Conservation (phyloP, 2,888 invertebrate genomes). For the Agrypnus murinus region DNA sequence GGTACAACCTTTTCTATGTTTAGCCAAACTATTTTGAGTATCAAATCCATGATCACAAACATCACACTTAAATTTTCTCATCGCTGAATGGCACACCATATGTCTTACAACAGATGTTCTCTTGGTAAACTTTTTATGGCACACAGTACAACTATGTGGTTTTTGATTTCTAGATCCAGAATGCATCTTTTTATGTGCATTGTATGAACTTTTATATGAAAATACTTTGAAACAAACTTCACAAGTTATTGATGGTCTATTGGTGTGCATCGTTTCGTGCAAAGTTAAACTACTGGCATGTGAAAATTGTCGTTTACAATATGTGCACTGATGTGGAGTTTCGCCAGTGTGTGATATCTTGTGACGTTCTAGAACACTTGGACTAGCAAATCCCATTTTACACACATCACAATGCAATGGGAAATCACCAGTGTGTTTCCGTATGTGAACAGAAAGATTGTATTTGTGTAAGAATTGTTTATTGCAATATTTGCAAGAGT, state of each 20-base stretch:
- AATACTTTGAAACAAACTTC: constrained; percentile 45
- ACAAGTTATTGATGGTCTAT: constrained; percentile 40
- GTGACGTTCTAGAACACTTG: constrained; percentile 44
- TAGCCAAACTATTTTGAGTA: not conserved
- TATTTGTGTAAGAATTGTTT: constrained; percentile 42
- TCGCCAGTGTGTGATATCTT: constrained; percentile 31
- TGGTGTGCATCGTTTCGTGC: constrained; percentile 45
- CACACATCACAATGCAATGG: constrained; percentile 35
- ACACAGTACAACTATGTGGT: constrained; percentile 32
- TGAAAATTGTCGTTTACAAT: constrained; percentile 35
- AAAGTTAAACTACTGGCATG: constrained; percentile 40
- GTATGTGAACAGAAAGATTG: constrained; percentile 41
- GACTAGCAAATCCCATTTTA: constrained; percentile 33
- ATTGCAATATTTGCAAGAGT: constrained; percentile 32
- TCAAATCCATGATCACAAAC: not conserved
- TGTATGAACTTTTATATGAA: constrained; percentile 43
- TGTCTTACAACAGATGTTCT: constrained; percentile 41
- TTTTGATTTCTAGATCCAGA: constrained; percentile 31
- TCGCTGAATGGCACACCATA: constrained; percentile 19
- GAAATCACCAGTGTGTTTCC: constrained; percentile 39
- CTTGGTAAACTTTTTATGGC: constrained; percentile 35
- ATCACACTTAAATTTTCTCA: constrained; percentile 19
- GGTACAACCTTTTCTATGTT: constrained; percentile 17
- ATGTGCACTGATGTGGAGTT: constrained; percentile 33
- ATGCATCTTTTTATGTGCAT: constrained; percentile 42